Conservation (phyloP, 2,888 invertebrate genomes). For the Ectropis crepuscularia region DNA sequence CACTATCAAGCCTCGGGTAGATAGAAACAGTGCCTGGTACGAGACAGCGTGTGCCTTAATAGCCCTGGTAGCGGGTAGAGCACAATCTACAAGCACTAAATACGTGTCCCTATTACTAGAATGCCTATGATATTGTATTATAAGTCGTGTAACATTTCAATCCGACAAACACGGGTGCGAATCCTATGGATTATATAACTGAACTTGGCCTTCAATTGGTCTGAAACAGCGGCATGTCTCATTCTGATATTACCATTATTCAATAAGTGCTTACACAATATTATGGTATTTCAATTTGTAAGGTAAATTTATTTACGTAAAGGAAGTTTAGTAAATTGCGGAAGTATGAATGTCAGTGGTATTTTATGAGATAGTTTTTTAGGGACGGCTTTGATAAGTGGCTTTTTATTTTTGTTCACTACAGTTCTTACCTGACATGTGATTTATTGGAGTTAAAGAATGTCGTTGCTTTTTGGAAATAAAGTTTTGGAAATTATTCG, state of each 20-base stretch:
- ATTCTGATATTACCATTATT: not conserved
- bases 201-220: constrained; percentile 27
- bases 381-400: no score
- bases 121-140: constrained; percentile 1
- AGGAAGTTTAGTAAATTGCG: no score
- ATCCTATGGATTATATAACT: constrained; percentile 37
- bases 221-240: not conserved
- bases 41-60: constrained; percentile 17
- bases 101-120: not conserved
- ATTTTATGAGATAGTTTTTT: no score
- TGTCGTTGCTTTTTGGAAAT: no score
- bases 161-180: constrained; percentile 31
- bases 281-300: no score
- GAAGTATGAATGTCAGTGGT: no score
- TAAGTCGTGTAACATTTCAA: constrained; percentile 28
- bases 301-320: no score
- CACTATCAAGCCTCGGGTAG: constrained; percentile 5
- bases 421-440: no score
- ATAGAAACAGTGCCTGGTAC: constrained; percentile 36
- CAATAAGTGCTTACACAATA: not conserved
- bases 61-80: constrained; percentile 16
- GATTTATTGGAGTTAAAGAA: no score
- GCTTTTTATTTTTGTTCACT: no score
- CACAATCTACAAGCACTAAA: constrained; percentile 5
- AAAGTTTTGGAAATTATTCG: no score